Base-by-base conservation (phyloP, 1,140 invertebrate species). In the Halyomorpha halys region DNA sequence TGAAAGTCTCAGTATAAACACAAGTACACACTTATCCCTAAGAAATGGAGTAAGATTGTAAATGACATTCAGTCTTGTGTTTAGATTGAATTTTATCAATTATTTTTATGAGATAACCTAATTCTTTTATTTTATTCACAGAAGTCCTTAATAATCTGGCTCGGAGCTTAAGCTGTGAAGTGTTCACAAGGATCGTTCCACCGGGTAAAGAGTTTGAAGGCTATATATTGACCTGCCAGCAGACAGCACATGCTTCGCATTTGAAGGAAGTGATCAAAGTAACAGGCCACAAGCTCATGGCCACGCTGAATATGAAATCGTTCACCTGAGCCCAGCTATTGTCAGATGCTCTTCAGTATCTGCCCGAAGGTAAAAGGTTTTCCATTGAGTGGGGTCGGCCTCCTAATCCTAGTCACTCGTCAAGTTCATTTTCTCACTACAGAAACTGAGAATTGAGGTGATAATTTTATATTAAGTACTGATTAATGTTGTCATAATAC, bases 231-330 rank as follows among this genome's bases (percentile, higher is more conserved):
- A 67, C 59, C 3, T 72, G 71, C 62, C 70, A 70, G 53, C 66
- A 69, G 30, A 67, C 70, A 9, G 63, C 65, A 70, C 79, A 81
- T 54, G 82, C 82, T 9, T 81, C 82, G 72, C 79, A 82, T 65
- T 80, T 84, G 11, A 80, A 78, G 69, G 79, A 79, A 60, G 74
- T 83, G 66, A 80, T 83, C 18, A 56, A 56, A 25, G 53, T 56
- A 2, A 56, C 53, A 18, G 53, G 53, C 1, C 53, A 56, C 53
- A 56, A 56, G 23, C 23, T 56, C 14, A 56, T 56, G 53, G 53
- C 53, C 2, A 56, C 53, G 6, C 53, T 56, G 6, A 56, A 56
- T 15, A 56, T 56, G 47, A 69, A 67, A 63, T 60, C 63, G 21
- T 65, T 65, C 56, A 65, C 63, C 54, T 65, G 59, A 56, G 54